Conservation (phyloP, 37 sponge, comb jelly and placozoan species). For the Axinella damicornis region DNA sequence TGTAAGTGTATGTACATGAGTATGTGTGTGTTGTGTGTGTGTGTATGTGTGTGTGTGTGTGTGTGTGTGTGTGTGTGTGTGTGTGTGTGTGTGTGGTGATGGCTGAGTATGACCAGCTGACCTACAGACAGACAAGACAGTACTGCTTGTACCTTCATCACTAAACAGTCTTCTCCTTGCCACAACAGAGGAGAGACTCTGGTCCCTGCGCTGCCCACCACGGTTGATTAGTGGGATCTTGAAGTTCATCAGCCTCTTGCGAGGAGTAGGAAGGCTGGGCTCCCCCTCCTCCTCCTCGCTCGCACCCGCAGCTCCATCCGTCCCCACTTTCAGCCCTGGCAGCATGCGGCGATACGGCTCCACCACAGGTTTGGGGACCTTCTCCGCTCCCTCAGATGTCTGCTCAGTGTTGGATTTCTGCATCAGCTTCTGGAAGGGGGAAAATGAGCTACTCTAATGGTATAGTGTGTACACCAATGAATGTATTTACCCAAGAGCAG, state of each 20-base stretch:
- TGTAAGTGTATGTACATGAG: slow-evolving; percentile 46
- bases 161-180: slow-evolving; percentile 49
- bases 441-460: no score
- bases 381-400: slow-evolving; percentile 1
- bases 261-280: slow-evolving; percentile 32
- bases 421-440: slow-evolving; percentile 12
- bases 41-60: slow-evolving; percentile 54
- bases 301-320: not conserved
- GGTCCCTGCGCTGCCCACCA: slow-evolving; percentile 35
- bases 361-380: not conserved
- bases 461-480: no score
- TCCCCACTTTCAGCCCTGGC: slow-evolving; percentile 37
- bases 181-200: slow-evolving; percentile 4
- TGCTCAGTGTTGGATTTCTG: slow-evolving; percentile 5
- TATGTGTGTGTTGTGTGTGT: slow-evolving; percentile 46
- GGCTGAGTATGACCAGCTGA: slow-evolving; percentile 25
- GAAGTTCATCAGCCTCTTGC: slow-evolving; percentile 79
- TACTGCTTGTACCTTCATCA: slow-evolving; percentile 20
- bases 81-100: slow-evolving; percentile 43
- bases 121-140: no score
- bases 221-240: slow-evolving; percentile 74
- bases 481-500: no score
- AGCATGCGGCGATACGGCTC: slow-evolving; percentile 78
- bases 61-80: slow-evolving; percentile 54
- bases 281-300: slow-evolving; percentile 33